Base-by-base conservation (phyloP, 2,797 vertebrate genomes). In the Bradypodion ventrale region DNA sequence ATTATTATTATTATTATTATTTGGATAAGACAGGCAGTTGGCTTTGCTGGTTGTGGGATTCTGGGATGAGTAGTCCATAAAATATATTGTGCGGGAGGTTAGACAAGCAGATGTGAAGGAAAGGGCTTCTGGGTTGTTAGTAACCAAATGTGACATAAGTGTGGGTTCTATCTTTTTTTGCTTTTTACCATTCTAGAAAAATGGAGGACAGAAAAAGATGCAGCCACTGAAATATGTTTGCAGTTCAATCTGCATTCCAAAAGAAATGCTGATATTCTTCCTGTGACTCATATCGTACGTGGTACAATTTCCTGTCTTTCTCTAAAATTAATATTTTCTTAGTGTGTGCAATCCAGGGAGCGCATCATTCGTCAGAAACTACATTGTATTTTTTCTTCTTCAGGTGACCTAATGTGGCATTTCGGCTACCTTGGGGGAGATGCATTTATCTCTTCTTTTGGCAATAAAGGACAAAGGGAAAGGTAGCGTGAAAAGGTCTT, bases 371-470 rank as follows among this genome's bases (percentile, higher is more conserved):
- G 25, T 35, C 23, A 62, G 29, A 25, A 60, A 72, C 5, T n/a
- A 6, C 2, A 49, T 32, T n/a, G n/a, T 27, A 21, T 59, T 68
- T 72, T 75, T 21, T 19, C 13, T 21, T 21, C 52, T 56, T 25
- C 13, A 65, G 40, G 7, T 59, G 16, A 42, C 19, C 40, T 21
- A 13, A 52, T 80, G 44, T 68, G 63, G 63, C 40, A 56, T 80
- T 70, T 81, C 72, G 35, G 66, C 60, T 72, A 52, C 78, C 12
- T 7, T 68, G 12, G 66, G 63, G 49, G 35, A 81, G 59, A 72
- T 72, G 27, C 25, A 81, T 60, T 81, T 81, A 15, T 68, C 79
- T 72, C 52, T 81, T 72, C 10, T 42, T 42, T 72, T 68, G 32
- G 27, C 70, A 44, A 60, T 69, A 69, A 70, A 81, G 52, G 52